Base-by-base conservation (phyloP, 2,888 invertebrate genomes). In the Xylota sylvarum region DNA sequence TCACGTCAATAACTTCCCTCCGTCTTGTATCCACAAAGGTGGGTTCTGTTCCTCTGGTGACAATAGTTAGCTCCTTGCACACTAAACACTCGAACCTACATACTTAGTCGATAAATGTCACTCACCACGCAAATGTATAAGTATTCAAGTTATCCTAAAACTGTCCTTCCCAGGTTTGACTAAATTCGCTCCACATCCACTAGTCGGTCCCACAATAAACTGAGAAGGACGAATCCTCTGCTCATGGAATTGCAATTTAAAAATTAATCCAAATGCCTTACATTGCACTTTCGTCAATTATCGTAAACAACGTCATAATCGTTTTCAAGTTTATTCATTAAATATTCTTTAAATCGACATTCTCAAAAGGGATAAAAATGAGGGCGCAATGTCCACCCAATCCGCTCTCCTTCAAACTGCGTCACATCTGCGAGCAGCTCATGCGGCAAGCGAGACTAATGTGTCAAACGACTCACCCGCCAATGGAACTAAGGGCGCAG, bases 401-500 rank as follows among this genome's bases (percentile, higher is more conserved):
- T n/a, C n/a, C 7, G 4, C 35, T 17, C 27, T 40, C 37, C 48
- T 27, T 12, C 10, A 35, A 12, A 5, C 55, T 35, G 17, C 32
- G 35, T 56, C 46, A 46, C 35, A 65, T 67, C 48, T 76, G 76
- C 12, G 5, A 12, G 55, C 48, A 55, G 40, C n/a, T 50, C 30
- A 12, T 50, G 43, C 14, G 0, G 64, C 17, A n/a, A 58, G 35
- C 7, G 10, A 76, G 12, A 82, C 55, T 27, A 77, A 82, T 82
- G 56, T 80, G 56, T 40, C 76, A 76, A 74, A 32, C 5, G 23
- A 40, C 69, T 30, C 55, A 50, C 35, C 40, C 12, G 6, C 7
- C 43, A 5, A 17, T 10, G 12, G 9, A 4, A 17, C 5, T 1
- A 55, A 65, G 27, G 62, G 27, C 40, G 40, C 27, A 50, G 37